Evolutionary conservation across 2,113 vertebrate genomes (phyloP), one percentile per base, ranked within the genome.

Genomic region (Macrotus californicus): DNA sequence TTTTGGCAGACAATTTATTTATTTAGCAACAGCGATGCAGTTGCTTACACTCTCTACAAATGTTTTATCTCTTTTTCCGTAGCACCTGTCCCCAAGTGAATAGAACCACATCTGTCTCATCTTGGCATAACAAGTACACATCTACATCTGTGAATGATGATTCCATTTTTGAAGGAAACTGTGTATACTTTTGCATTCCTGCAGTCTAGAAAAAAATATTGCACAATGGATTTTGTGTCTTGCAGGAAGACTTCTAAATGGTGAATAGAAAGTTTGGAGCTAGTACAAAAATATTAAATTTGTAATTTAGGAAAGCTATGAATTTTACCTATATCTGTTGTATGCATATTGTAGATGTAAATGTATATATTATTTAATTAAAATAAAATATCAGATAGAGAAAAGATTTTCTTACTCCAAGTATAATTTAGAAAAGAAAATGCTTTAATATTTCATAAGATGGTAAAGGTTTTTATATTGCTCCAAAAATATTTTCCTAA

Each of bases 31-130:
- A 98, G 97, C 0, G 2, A 98, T 98, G 97, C 97, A 98, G 98
- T 98, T 98, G 98, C 98, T 98, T 98, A 98, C 98, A 98, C 97
- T 98, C 98, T 98, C 97, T 98, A 98, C 98, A 98, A 99, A 99
- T 99, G 98, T 98, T 99, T 99, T 98, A 98, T 99, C 98, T 98
- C 98, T 98, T 98, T 98, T 98, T 98, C 98, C 97, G 98, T 98
- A 97, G 98, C 99, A 99, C 98, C 98, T 99, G 98, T 99, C 98
- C 98, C 98, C 98, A 96, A 98, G 98, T 98, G 98, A 98, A 98
- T 98, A 98, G 98, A 98, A 97, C 97, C 98, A 98, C 99, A 99
- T 99, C 98, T 99, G 99, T 98, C 98, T 99, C 98, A 97, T 99
- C 98, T 99, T 99, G 98, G 98, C 98, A 98, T 98, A 98, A 98